A percentile compares a stretch with the other conserved stretches of the same genome.
Conservation (phyloP, 2,888 invertebrate species). For the Sisyra terminalis region DNA sequence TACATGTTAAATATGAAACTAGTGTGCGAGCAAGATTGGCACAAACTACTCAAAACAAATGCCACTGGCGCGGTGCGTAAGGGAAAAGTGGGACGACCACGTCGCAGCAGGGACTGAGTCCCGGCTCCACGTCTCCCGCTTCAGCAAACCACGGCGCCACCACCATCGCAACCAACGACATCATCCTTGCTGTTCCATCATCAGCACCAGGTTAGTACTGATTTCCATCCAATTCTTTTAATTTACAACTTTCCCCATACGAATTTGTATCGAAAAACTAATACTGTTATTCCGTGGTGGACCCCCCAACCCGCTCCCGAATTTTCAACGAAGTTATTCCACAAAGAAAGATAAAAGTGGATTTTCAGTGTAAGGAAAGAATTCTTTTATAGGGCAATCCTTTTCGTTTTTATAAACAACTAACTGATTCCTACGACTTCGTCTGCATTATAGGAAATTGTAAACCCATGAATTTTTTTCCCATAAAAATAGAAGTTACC, state of each 20-base stretch:
- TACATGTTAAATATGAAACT: conserved; percentile 80
- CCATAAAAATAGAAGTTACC: too few species aligned
- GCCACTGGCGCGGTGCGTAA: conserved; percentile 52
- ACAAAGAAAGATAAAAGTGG: too few species aligned
- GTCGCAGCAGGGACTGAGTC: conserved; percentile 78
- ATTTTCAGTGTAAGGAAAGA: too few species aligned
- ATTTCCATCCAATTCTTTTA: background rate
- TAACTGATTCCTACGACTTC: too few species aligned
- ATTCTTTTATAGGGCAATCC: too few species aligned
- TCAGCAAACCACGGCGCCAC: background rate
- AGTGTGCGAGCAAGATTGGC: conserved; percentile 92
- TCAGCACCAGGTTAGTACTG: conserved; percentile 3
- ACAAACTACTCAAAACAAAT: conserved; percentile 62
- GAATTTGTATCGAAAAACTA: too few species aligned
- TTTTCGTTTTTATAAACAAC: too few species aligned
- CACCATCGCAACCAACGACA: background rate
- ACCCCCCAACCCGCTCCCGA: too few species aligned
- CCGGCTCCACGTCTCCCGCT: conserved; percentile 13
- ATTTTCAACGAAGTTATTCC: too few species aligned
- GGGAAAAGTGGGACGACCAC: conserved; percentile 78
- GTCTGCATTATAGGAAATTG: too few species aligned
- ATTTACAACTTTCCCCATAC: background rate
- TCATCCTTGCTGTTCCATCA: conserved; percentile 2
- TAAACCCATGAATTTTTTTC: too few species aligned
- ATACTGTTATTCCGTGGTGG: too few species aligned